A percentile compares a stretch with the other conserved stretches of the same genome.
phyloP scores from a whole-genome alignment of 2,888 invertebrate species.

The Lepidochitona cinerea region DNA sequence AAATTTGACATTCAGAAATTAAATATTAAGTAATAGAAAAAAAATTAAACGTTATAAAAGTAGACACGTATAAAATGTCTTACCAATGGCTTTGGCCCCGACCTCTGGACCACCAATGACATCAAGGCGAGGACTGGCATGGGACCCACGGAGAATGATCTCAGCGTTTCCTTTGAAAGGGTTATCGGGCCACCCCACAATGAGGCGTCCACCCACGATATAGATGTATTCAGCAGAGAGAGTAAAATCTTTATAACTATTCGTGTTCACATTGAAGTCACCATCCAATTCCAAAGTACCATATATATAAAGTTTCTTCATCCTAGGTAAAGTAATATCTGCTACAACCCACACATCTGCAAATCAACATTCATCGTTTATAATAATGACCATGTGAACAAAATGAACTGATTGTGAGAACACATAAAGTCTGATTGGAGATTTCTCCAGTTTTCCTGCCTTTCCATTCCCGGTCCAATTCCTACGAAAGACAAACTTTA shows the following conservation, averaged over 20 bases:
- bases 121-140: constrained; percentile 18
- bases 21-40: no score
- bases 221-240: constrained; percentile 40
- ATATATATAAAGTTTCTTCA: constrained; percentile 38
- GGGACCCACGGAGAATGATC: constrained; percentile 42
- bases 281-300: constrained; percentile 40
- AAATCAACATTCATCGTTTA: no score
- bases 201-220: constrained; percentile 45
- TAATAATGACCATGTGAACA: no score
- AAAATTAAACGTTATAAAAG: no score
- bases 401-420: no score
- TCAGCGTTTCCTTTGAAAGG: constrained; percentile 35
- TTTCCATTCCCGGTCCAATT: no score
- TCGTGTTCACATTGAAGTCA: constrained; percentile 3
- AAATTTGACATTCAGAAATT: no score
- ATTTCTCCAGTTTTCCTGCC: no score
- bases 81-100: constrained; percentile 49
- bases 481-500: no score
- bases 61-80: no score
- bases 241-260: constrained; percentile 28
- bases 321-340: constrained; percentile 29
- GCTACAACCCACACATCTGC: constrained; percentile 45
- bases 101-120: constrained; percentile 32
- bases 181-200: constrained; percentile 41
- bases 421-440: no score